These are phyloP conservation scores for Salpingus planirostris DNA, from an alignment of 2,888 invertebrate genomes.

Conservation along the genomic window DNA sequence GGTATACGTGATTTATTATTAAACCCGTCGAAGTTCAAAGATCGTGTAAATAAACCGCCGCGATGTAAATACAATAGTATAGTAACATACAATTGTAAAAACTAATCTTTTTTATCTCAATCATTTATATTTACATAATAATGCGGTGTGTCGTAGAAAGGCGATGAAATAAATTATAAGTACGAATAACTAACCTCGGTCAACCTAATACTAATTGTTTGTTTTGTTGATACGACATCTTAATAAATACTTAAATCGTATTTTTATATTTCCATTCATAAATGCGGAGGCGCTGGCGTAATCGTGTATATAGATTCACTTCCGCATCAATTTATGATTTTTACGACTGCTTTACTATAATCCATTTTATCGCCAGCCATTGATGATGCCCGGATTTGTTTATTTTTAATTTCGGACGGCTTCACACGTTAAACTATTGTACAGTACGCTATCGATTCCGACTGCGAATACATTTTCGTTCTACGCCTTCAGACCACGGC, in stretches of 20 bases:
- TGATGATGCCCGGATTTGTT: too few relatives aligned
- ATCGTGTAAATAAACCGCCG: conserved; percentile 8
- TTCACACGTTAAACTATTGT: too few relatives aligned
- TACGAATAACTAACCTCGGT: conserved; percentile 14
- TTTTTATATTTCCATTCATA: conserved; percentile 26
- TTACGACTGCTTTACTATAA: conserved; percentile 11
- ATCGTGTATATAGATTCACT: conserved; percentile 9
- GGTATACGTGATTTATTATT: too few relatives aligned
- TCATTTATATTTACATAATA: conserved; percentile 13
- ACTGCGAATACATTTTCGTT: too few relatives aligned
- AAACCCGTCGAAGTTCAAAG: conserved; percentile 11
- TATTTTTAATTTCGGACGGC: too few relatives aligned
- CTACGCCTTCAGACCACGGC: too few relatives aligned
- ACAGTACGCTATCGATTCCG: too few relatives aligned
- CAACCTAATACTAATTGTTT: conserved; percentile 20
- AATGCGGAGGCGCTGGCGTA: conserved; percentile 10
- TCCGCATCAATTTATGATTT: conserved; percentile 11
- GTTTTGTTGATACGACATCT: conserved; percentile 28
- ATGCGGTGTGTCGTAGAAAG: conserved; percentile 9
- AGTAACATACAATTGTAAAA: conserved; percentile 13
- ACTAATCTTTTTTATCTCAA: conserved; percentile 14
- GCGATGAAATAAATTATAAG: conserved; percentile 14
- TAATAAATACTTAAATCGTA: conserved; percentile 22
- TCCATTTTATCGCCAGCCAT: too few relatives aligned
- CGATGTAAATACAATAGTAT: too few relatives aligned